Percentiles rank a stretch among this genome's conserved stretches.
Evolutionary conservation across 2,797 vertebrate species (phyloP).

Genomic region (Cossypha niveicapilla): DNA sequence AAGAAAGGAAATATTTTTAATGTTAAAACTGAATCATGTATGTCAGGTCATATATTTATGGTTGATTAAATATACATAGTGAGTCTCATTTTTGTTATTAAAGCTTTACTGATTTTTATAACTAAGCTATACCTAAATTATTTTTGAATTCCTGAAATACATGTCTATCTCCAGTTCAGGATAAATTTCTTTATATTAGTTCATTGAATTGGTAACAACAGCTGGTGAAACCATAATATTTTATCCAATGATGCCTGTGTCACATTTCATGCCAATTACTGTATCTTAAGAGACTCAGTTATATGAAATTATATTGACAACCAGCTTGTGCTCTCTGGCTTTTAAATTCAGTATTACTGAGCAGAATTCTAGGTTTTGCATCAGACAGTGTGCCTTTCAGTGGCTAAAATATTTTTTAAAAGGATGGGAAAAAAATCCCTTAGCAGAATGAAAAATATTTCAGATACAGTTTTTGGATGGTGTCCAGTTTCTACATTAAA

Average conservation of each 20-base stretch:
- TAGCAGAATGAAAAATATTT: slow-evolving; percentile 37
- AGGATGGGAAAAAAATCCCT: neutral
- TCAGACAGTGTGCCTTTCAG: neutral
- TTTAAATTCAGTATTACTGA: neutral
- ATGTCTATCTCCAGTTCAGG: neutral
- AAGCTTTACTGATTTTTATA: neutral
- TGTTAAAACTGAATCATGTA: neutral
- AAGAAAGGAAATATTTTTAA: neutral
- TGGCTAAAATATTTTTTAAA: neutral
- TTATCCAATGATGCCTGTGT: slow-evolving; percentile 13
- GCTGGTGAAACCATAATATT: slow-evolving; percentile 12
- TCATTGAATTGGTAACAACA: neutral
- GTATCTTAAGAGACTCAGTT: neutral
- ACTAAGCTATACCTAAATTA: neutral
- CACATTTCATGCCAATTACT: slow-evolving; percentile 18
- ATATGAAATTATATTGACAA: neutral
- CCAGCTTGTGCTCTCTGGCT: neutral
- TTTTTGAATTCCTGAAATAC: neutral
- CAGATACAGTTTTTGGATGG: slow-evolving; percentile 46
- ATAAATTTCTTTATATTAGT: slow-evolving; percentile 11
- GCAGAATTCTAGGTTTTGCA: neutral
- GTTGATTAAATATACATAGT: neutral
- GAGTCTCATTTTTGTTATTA: neutral
- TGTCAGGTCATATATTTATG: neutral
- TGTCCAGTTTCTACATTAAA: slow-evolving; percentile 58